Base-by-base conservation (phyloP, 2,113 vertebrate genomes). In the Ramphastos sulfuratus region DNA sequence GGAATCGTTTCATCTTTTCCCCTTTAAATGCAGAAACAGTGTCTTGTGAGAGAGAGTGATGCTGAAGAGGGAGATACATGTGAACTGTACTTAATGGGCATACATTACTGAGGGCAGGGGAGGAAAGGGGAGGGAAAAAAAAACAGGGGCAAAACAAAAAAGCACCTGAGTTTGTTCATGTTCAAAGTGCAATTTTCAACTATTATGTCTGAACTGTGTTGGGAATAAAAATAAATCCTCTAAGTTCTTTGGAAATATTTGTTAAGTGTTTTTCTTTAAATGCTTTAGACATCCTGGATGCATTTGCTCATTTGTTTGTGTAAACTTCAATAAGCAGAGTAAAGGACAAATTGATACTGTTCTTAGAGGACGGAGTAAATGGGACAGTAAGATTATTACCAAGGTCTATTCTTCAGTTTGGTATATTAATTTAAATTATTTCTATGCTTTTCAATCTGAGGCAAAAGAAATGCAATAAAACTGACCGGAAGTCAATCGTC, bases 31-130 rank as follows among this genome's bases (percentile, higher is more conserved):
- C 17, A 90, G 33, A 66, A 93, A 16, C 3, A 15, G 7, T 69
- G 55, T 50, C n/a, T 74, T 24, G 23, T 70, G 30, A 73, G 48
- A 79, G 60, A 37, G 12, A 54, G 48, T 30, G 27, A 30, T 30
- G 19, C 11, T 44, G 48, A 85, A 70, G 44, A 72, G 33, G 13
- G 15, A 74, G 18, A 54, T 80, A 89, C 77, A 28, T 1, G 0
- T 59, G 46, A 87, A 59, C 31, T 46, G 4, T 79, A 17, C 19
- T 85, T 77, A 9, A 23, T 54, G 82, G 54, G 8, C 2, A 13
- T 35, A 25, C 0, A 0, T 67, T 67, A 28, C 1, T 12, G 25
- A 17, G 10, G 12, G 9, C 20, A 33, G 37, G 4, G 9, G 5
- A 24, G 3, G 21, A 3, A 15, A 33, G 37, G 4, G 9, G 5